A percentile compares a stretch with the other conserved stretches of the same genome.
Conservation (phyloP, 2,113 vertebrate species). For the Eira barbara region DNA sequence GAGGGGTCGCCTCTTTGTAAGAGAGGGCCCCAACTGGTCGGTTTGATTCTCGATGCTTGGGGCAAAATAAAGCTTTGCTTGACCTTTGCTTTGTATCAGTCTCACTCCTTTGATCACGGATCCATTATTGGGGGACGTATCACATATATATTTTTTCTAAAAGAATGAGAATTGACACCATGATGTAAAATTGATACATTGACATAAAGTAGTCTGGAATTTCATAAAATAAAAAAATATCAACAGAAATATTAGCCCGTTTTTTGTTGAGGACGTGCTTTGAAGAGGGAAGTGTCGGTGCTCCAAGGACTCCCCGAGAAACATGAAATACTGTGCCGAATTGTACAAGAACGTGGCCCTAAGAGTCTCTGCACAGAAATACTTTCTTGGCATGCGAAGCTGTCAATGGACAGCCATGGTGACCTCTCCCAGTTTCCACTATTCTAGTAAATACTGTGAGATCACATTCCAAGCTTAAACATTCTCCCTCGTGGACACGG, state of each 20-base stretch:
- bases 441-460: background rate
- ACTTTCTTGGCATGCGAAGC: background rate
- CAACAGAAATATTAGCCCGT: background rate
- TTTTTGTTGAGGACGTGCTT: background rate
- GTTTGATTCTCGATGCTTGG: too few relatives aligned
- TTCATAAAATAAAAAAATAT: background rate
- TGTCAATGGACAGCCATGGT: background rate
- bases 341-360: background rate
- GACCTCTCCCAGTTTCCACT: background rate
- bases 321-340: background rate
- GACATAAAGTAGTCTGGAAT: background rate
- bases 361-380: background rate
- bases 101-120: too few relatives aligned
- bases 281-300: background rate
- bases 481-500: background rate
- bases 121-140: too few relatives aligned
- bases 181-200: background rate
- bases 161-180: background rate
- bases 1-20: too few relatives aligned
- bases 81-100: too few relatives aligned
- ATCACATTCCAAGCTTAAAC: background rate
- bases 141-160: background rate
- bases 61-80: too few relatives aligned
- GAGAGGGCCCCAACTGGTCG: accelerated
- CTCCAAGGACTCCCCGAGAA: background rate